Percentiles rank a stretch among this genome's conserved stretches.
Conservation (phyloP, 2,113 vertebrate genomes). For the Lanius collurio region DNA sequence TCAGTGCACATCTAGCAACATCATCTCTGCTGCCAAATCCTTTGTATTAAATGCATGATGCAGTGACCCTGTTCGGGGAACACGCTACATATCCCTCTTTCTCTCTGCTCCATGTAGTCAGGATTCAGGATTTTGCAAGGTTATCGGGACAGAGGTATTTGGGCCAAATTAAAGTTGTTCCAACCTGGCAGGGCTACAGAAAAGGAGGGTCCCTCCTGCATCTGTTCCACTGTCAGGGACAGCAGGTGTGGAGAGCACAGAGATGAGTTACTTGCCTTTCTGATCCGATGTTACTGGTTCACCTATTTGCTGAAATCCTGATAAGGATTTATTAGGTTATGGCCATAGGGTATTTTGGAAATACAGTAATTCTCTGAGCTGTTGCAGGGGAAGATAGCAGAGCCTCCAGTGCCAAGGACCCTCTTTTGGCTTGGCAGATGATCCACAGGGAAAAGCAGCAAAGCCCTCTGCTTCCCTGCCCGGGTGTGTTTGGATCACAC, state of each 20-base stretch:
- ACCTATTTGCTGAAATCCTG: not conserved
- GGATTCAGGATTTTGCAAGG: not conserved
- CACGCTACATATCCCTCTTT: not conserved
- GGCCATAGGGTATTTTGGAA: not conserved
- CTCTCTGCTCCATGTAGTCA: not conserved
- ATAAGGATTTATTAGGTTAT: not conserved
- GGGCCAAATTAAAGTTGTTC: not conserved
- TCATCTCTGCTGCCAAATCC: not conserved
- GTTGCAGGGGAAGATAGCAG: not conserved
- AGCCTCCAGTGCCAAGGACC: not conserved
- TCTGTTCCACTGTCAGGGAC: not conserved
- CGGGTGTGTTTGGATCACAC: not conserved
- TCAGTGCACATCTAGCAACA: not conserved
- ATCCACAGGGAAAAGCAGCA: not conserved
- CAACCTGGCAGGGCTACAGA: not conserved
- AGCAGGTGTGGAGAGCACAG: not conserved
- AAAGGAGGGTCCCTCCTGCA: not conserved
- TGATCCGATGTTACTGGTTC: not conserved
- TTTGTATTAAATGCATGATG: not conserved
- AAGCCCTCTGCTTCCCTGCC: not conserved
- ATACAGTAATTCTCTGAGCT: not conserved
- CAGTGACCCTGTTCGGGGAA: not conserved
- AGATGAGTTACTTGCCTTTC: not conserved
- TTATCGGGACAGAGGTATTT: not conserved
- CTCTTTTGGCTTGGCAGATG: not conserved